Conservation (phyloP, 35 echinoderm and acorn worm genomes). For the Nesometra sesokonis region DNA sequence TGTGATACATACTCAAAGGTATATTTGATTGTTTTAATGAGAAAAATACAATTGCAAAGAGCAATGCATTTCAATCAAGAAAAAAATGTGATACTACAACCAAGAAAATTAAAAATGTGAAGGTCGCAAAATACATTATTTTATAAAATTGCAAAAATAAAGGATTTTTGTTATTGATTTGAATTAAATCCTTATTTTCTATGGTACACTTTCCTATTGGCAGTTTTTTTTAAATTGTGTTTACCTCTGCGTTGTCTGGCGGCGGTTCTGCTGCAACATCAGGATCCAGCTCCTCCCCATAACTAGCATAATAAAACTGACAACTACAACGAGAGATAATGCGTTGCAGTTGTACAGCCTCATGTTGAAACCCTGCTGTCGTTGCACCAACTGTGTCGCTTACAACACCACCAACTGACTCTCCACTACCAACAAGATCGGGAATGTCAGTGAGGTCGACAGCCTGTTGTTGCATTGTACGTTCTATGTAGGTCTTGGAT, state of each 20-base stretch:
- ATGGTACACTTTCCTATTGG: too few relatives aligned
- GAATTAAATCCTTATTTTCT: too few relatives aligned
- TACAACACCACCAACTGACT: conserved; percentile 93
- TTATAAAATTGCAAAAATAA: too few relatives aligned
- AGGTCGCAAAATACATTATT: too few relatives aligned
- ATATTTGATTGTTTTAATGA: too few relatives aligned
- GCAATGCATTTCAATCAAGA: too few relatives aligned
- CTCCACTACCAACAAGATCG: conserved; percentile 89
- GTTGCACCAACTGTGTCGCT: conserved; percentile 86
- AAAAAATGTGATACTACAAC: too few relatives aligned
- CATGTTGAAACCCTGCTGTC: conserved; percentile 21
- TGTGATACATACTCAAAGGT: too few relatives aligned
- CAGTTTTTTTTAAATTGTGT: too few relatives aligned
- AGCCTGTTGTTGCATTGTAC: conserved; percentile 16
- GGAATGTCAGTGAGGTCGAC: conserved; percentile 55
- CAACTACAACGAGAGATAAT: conserved; percentile 80
- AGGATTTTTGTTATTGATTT: too few relatives aligned
- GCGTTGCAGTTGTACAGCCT: conserved; percentile 85
- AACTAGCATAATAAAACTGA: conserved; percentile 77
- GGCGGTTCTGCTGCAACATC: conserved; percentile 44
- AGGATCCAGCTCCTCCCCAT: conserved; percentile 64
- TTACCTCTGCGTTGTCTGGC: not conserved
- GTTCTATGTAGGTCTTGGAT: conserved; percentile 66
- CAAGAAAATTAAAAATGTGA: too few relatives aligned
- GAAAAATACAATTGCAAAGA: too few relatives aligned